phyloP scores from a whole-genome alignment of 92 coral and sea anemone genomes.

The Porites cylindrica region DNA sequence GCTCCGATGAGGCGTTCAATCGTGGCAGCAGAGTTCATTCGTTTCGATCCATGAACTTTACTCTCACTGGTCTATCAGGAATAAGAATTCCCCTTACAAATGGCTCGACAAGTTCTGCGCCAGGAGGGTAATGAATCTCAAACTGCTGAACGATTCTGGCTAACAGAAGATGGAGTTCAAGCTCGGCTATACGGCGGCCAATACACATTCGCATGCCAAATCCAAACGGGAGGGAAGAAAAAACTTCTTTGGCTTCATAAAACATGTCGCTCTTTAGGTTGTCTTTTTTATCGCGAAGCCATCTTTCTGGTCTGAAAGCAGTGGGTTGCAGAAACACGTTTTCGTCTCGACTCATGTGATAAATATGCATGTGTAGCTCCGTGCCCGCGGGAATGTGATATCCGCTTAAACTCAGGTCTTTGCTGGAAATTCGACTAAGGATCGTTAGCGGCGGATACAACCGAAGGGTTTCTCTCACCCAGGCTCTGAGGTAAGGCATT shows the following conservation, averaged over 20 bases:
- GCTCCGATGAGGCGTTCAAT: too few species aligned
- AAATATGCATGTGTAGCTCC: constrained; percentile 8
- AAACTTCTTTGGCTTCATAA: constrained; percentile 33
- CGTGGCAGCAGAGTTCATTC: too few species aligned
- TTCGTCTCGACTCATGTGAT: constrained; percentile 64
- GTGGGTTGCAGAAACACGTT: constrained; percentile 58
- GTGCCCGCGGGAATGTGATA: constrained; percentile 73
- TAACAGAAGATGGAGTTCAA: constrained; percentile 65
- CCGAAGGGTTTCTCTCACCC: constrained; percentile 78
- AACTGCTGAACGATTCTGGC: constrained; percentile 58
- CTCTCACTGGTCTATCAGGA: constrained; percentile 73
- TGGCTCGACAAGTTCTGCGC: constrained; percentile 51
- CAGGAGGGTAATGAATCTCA: constrained; percentile 26
- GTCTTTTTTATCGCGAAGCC: constrained; percentile 51
- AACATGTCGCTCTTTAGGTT: background rate
- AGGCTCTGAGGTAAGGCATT: constrained; percentile 81
- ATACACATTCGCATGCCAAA: constrained; percentile 81
- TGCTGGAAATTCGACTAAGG: constrained; percentile 24
- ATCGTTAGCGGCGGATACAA: constrained; percentile 59
- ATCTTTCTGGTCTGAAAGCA: constrained; percentile 73
- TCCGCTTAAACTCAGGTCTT: constrained; percentile 62
- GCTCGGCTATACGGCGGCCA: constrained; percentile 75
- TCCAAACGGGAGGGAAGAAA: constrained; percentile 80
- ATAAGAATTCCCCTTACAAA: constrained; percentile 48
- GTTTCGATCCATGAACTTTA: constrained; percentile 61